Base-by-base conservation (phyloP, 2,888 invertebrate species). In the Chalcosyrphus nemorum region DNA sequence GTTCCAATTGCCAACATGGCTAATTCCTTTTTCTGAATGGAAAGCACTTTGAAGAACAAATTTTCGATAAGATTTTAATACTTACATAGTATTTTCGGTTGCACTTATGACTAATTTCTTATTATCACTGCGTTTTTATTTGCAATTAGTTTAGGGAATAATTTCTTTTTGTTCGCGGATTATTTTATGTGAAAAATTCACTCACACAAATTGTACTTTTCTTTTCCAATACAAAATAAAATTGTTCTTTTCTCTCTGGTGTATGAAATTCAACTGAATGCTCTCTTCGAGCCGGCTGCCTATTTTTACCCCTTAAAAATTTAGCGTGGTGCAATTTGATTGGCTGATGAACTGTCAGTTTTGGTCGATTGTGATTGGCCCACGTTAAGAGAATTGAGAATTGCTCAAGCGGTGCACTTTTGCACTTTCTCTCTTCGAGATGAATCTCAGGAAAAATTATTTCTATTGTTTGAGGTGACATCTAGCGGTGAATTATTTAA, bases 181-280 rank as follows among this genome's bases (percentile, higher is more conserved):
- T 75, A 71, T 71, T 71, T 43, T 54, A 38, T 57, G 38, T 57
- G 38, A 61, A 77, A 50, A 66, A 57, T 54, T 41, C 57, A 86
- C 77, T 78, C 45, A 86, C 56, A 65, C 43, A 45, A 61, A 72
- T 59, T 61, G n/a, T 52, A 15, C 29, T 57, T 32, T 52, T 17
- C 59, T 21, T 70, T 15, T 9, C 38, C n/a, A n/a, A n/a, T n/a
- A n/a, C n/a, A n/a, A n/a, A 4, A 4, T 24, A 24, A 70, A 54
- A 65, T 57, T 86, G 63, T 85, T 87, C 81, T 87, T 87, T 86
- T 86, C 88, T 88, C 87, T 89, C 87, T 88, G 89, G 85, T 88
- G 86, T 89, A 81, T 89, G 86, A 88, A 88, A 88, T 88, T 86
- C 87, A 90, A 91, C 89, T 91, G 90, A 90, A 87, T 88, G 32